phyloP scores from a whole-genome alignment of 2,113 vertebrate genomes.

The Pleuronectes platessa region DNA sequence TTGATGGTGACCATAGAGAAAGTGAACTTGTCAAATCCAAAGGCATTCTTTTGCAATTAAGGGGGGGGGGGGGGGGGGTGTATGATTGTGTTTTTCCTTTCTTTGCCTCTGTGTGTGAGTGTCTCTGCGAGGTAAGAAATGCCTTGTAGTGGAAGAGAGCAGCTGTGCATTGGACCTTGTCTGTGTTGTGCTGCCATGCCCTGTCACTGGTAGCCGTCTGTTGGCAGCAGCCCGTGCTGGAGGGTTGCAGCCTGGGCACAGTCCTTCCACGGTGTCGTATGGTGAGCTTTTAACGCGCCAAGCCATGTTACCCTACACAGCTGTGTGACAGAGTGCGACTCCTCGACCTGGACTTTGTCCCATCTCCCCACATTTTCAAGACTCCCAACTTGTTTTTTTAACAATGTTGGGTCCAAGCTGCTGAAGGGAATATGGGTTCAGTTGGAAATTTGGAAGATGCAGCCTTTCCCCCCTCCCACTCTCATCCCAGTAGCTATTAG shows the following conservation, averaged over 20 bases:
- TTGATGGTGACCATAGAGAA: constrained; percentile 16
- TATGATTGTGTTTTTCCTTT: constrained; percentile 40
- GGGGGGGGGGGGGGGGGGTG: constrained; percentile 17
- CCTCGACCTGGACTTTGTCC: constrained; percentile 50
- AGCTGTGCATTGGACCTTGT: constrained; percentile 77
- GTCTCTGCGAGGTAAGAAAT: constrained; percentile 72
- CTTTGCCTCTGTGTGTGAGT: constrained; percentile 20
- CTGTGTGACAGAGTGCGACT: constrained; percentile 63
- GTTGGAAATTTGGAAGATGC: constrained; percentile 65
- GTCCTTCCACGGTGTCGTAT: constrained; percentile 70
- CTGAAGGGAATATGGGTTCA: constrained; percentile 50
- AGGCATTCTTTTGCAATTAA: constrained; percentile 21
- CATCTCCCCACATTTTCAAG: constrained; percentile 47
- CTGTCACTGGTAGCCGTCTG: constrained; percentile 77
- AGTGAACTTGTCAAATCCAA: constrained; percentile 38
- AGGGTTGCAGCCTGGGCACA: constrained; percentile 64
- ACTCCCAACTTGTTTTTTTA: constrained; percentile 43
- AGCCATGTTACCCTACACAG: constrained; percentile 58
- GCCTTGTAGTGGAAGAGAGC: constrained; percentile 69
- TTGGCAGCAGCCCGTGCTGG: constrained; percentile 71
- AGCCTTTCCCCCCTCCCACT: neutral
- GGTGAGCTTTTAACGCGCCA: constrained; percentile 63
- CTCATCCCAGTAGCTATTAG: constrained; percentile 69
- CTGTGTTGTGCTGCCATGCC: constrained; percentile 75
- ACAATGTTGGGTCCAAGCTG: constrained; percentile 46